Conservation (phyloP, 2,113 vertebrate species). For the human (Homo sapiens) region DNA sequence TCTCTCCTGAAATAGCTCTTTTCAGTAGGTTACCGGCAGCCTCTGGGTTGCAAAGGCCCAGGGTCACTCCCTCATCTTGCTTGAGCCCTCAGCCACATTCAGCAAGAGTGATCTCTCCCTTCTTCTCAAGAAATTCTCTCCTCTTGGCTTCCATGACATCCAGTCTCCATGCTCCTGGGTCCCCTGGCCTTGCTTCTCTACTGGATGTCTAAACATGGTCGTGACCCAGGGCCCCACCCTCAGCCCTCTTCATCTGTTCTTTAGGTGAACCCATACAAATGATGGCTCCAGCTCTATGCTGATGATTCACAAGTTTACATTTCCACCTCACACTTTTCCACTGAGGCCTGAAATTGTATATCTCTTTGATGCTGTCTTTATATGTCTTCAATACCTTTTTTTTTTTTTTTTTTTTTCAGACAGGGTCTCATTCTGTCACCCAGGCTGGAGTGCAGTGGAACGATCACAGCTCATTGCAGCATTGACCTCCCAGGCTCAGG, state of each 20-base stretch:
- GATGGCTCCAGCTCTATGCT: background rate
- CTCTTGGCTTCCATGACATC: background rate
- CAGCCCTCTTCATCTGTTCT: background rate
- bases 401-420: too few species aligned
- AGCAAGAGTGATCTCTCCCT: background rate
- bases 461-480: too few species aligned
- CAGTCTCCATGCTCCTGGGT: background rate
- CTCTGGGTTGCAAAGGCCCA: background rate
- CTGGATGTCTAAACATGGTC: background rate
- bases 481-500: too few species aligned
- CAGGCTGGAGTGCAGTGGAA: too few species aligned
- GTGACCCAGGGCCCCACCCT: background rate
- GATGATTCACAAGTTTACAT: background rate
- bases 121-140: background rate
- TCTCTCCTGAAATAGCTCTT: background rate
- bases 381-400: background rate
- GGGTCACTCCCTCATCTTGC: background rate
- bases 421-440: too few species aligned
- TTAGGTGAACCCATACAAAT: background rate
- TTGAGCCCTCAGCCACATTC: background rate
- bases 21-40: background rate
- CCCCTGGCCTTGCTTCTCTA: background rate
- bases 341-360: background rate
- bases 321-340: background rate
- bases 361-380: background rate